Conservation (phyloP, 2,113 vertebrate genomes). For the Eonycteris spelaea region DNA sequence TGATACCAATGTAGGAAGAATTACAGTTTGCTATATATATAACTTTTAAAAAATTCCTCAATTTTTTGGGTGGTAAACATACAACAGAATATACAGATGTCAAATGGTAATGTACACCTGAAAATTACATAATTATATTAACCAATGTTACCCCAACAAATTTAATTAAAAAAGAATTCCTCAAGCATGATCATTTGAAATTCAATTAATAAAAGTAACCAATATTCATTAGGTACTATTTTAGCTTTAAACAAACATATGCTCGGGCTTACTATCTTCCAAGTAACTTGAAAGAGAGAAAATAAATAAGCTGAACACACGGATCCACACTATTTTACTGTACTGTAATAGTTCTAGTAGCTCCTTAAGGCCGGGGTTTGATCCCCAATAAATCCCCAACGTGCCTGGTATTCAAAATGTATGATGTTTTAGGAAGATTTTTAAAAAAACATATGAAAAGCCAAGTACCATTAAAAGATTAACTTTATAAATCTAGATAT, state of each 20-base stretch:
- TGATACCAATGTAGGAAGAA: background rate
- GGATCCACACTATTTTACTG: background rate
- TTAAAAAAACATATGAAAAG: slow-evolving; percentile 3
- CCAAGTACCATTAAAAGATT: background rate
- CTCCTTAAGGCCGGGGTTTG: background rate
- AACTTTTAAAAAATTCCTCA: background rate
- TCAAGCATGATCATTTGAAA: slow-evolving; percentile 2
- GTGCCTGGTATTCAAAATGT: background rate
- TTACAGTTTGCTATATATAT: background rate
- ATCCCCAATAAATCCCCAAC: background rate
- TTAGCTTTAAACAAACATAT: background rate
- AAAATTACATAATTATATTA: too few species aligned
- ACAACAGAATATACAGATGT: too few species aligned
- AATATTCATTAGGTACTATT: background rate
- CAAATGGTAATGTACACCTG: too few species aligned
- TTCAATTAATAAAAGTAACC: slow-evolving; percentile 26
- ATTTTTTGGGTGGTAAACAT: too few species aligned
- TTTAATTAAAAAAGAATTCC: background rate
- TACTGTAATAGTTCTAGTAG: background rate
- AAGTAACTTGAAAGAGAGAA: background rate
- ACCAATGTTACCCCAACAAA: too few species aligned
- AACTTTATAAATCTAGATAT: slow-evolving; percentile 7
- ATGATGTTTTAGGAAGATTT: background rate
- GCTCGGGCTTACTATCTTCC: background rate
- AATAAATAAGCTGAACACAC: background rate